Base-by-base conservation (phyloP, 2,888 invertebrate genomes). In the Tetranychus piercei region DNA sequence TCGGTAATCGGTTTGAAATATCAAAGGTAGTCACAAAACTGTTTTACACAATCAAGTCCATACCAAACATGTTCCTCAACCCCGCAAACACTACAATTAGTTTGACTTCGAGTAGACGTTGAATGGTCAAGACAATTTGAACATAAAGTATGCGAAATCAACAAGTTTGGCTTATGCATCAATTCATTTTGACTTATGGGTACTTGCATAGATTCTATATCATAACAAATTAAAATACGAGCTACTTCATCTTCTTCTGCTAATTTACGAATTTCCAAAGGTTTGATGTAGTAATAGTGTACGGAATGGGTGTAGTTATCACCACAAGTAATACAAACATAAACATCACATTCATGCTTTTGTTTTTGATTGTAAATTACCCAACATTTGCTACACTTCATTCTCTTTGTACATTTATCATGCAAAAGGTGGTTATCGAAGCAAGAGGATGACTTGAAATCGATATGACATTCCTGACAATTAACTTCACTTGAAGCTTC, bases 21-120 rank as follows among this genome's bases (percentile, higher is more conserved):
- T 86, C 72, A 74, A 85, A 85, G 78, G 70, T 75, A 73, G 72
- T 73, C 64, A 64, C 75, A 8, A 65, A 75, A 75, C 1, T 65
- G 8, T 65, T 73, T 44, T 6, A 75, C 71, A 70, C 75, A 75
- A 8, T 34, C n/a, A 11, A 6, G 1, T 1, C 75, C 75, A 23
- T 15, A 73, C 6, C 44, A 75, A 20, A 64, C 43, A 6, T 44
- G 44, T 22, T 64, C 20, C 5, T n/a, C 44, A 5, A 1, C 3
- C 0, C 73, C 73, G 71, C 75, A 75, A 23, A 71, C 6, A 8
- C 43, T 67, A 70, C 75, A 75, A 7, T 9, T 9, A 1, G 34
- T 4, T 34, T 43, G 44, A 34, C 34, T 2, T 43, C 34, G 22
- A 11, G 20, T 15, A 9, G 6, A n/a, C 4, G 18, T 71, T 15